Evolutionary conservation across 30 jellyfish, hydroid and myxozoan species (phyloP), one percentile per base, ranked within the genome.

Genomic region (Pelagia noctiluca): DNA sequence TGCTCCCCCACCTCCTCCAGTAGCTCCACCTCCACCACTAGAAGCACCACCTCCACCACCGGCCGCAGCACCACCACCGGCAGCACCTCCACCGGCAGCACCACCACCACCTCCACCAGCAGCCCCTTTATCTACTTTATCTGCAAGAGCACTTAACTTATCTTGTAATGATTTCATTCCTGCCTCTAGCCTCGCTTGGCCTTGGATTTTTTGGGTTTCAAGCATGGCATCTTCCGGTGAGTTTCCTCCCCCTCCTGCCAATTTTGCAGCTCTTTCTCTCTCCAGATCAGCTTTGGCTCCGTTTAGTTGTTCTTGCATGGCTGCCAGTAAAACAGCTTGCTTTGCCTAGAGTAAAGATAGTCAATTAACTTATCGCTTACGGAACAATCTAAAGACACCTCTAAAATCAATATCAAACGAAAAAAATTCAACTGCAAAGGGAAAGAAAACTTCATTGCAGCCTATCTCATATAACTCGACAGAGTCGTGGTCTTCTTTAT

Each of bases 1-100:
- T 10, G 50, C 80, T 21, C 70, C 38, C 0, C 88, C 91, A 50
- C 86, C 95, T 8, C 93, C 95, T 12, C 84, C 90, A 3, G 83
- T 90, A 24, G 81, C 94, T 0, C 84, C 92, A 23, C 94, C 96
- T 2, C 89, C 93, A 35, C 93, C 93, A 3, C 90, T 96, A 1
- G 79, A 80, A 1, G 87, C 89, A 7, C 89, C 95, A 21, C 92
- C 94, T 2, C 92, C 95, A 0, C 89, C 96, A 2, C 72, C 81
- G 0, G 82, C 92, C n/a, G 89, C 97, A 5, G 89, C 95, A 26
- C 80, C 97, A n/a, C 93, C 96, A 16, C 87, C 90, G 5, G 86
- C 97, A 25, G 76, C 97, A 49, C 57, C 91, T 8, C 77, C 95
- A 2, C 95, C 95, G n/a, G 85, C 95, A 0, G 89, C 95, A 35